phyloP scores from a whole-genome alignment of 2,113 vertebrate species.

The Haemorhous mexicanus region DNA sequence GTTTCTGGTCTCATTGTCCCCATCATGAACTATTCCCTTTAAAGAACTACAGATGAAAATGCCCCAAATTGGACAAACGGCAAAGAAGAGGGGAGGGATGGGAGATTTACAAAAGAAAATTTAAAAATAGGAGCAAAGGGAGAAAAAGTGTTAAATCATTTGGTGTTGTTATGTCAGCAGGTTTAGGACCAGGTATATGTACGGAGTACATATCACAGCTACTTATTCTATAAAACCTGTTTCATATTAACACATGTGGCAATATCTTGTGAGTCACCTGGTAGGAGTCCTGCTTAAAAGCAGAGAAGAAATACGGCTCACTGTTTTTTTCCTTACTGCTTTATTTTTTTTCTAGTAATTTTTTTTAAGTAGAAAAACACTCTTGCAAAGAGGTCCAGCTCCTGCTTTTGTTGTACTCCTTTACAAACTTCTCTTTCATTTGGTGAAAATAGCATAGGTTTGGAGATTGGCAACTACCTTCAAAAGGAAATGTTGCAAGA shows the following conservation, averaged over 20 bases:
- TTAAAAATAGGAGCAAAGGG: not conserved
- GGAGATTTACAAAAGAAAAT: not conserved
- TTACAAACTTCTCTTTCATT: not conserved
- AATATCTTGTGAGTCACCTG: not conserved
- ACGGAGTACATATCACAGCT: not conserved
- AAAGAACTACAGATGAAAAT: not conserved
- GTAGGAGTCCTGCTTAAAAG: not conserved
- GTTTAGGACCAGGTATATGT: not conserved
- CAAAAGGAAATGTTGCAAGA: slow-evolving; percentile 30
- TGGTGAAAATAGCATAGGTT: not conserved
- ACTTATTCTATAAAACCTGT: not conserved
- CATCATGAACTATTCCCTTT: not conserved
- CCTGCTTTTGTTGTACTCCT: not conserved
- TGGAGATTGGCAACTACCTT: not conserved
- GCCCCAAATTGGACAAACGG: not conserved
- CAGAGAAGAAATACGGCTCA: not conserved
- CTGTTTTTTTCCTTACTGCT: not conserved
- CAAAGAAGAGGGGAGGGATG: not conserved
- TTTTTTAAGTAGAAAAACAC: not conserved
- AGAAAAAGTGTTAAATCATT: not conserved
- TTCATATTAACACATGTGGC: not conserved
- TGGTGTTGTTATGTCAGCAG: not conserved
- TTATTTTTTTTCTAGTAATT: not conserved
- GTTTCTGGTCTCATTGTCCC: slow-evolving; percentile 6
- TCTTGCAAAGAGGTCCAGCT: not conserved